phyloP scores from a whole-genome alignment of 1,140 invertebrate species.

The Agraylea sexmaculata region DNA sequence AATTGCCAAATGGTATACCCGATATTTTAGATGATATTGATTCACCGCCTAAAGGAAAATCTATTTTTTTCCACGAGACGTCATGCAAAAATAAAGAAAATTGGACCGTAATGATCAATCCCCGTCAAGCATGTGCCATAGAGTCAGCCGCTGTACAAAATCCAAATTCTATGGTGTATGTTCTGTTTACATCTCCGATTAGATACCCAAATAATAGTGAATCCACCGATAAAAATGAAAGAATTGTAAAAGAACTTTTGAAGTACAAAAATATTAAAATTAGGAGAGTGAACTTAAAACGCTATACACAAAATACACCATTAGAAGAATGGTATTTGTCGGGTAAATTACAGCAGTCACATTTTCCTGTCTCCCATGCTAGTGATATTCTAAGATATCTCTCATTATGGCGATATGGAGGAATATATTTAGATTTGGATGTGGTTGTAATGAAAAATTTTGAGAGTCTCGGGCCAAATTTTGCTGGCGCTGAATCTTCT shows the following conservation, averaged over 20 bases:
- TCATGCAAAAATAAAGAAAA: slow-evolving; percentile 28
- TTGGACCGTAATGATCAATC: slow-evolving; percentile 23
- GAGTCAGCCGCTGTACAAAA: slow-evolving; percentile 47
- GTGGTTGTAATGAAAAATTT: slow-evolving; percentile 54
- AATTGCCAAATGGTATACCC: too few relatives aligned
- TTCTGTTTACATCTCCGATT: slow-evolving; percentile 36
- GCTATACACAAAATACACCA: slow-evolving; percentile 37
- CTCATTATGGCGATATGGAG: slow-evolving; percentile 47
- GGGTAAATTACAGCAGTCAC: slow-evolving; percentile 32
- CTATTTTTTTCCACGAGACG: slow-evolving; percentile 49
- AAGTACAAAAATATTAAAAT: slow-evolving; percentile 36
- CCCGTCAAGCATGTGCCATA: slow-evolving; percentile 45
- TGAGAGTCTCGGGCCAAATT: slow-evolving; percentile 46
- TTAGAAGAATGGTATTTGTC: slow-evolving; percentile 38
- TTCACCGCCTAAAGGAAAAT: slow-evolving; percentile 19
- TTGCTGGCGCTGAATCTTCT: slow-evolving; percentile 50
- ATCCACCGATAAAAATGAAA: slow-evolving; percentile 3
- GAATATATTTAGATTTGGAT: slow-evolving; percentile 58
- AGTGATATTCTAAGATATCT: slow-evolving; percentile 43
- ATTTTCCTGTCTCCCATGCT: slow-evolving; percentile 39
- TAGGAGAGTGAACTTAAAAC: slow-evolving; percentile 23
- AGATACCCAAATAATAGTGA: slow-evolving; percentile 11
- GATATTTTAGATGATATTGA: slow-evolving; percentile 16
- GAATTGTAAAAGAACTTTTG: slow-evolving; percentile 25
- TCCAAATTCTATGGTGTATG: slow-evolving; percentile 36